Base-by-base conservation (phyloP, 2,888 invertebrate species). In the Pegoplata infirma region DNA sequence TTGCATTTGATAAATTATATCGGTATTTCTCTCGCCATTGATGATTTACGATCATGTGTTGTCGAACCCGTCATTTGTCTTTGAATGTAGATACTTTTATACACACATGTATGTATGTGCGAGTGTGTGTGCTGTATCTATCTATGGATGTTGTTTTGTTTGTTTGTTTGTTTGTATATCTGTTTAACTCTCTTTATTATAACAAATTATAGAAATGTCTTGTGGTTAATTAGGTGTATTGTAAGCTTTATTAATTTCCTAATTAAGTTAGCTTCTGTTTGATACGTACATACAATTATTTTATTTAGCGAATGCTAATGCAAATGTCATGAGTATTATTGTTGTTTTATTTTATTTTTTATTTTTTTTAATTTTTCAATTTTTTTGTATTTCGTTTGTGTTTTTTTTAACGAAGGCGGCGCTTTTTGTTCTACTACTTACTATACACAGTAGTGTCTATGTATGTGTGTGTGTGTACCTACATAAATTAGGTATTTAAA, bases 1-100 rank as follows among this genome's bases (percentile, higher is more conserved):
- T 87, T 84, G 83, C 84, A 84, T 88, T 85, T 88, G 87, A 87
- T 84, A 84, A 86, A 85, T 86, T 83, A 81, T 80, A 76, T 76
- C 80, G 82, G 82, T 81, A 82, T 82, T 84, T 82, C 80, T 67
- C 55, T 59, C 55, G 51, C 44, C 23, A 64, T 40, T 14, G 63
- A 67, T 66, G 56, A 76, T 75, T 75, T 67, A 71, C 63, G 58
- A 51, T 59, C 25, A 10, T 73, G 58, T 59, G 58, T 44, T 73
- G 44, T 66, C 56, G 56, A 64, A 72, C 46, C 61, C 28, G 32
- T 10, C 53, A 63, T 32, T 2, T 51, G 44, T 28, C 19, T 55
- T 21, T 19, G 40, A n/a, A 51, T 40, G 36, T 36, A n/a, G n/a
- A n/a, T n/a, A 44, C 56, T 51, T 21, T 44, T 44, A 12, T 36